These are phyloP conservation scores for Bos javanicus DNA, from an alignment of 2,113 vertebrate species.

Conservation along the genomic window DNA sequence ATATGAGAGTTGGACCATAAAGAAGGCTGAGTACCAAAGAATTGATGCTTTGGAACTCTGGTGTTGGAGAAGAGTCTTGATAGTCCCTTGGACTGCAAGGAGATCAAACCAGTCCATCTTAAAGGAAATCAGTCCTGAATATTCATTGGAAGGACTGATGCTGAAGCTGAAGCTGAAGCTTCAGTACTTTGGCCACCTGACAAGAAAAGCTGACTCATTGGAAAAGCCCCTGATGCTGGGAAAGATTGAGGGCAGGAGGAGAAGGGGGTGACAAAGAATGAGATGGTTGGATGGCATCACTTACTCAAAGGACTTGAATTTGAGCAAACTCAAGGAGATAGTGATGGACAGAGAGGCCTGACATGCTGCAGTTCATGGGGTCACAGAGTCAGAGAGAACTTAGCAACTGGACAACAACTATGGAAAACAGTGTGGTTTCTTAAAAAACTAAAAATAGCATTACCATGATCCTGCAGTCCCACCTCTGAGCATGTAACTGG, in stretches of 20 bases:
- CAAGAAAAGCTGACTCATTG: not conserved
- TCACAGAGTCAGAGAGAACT: not conserved
- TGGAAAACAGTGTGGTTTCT: not conserved
- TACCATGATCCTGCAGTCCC: fast-evolving
- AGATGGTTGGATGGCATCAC: not conserved
- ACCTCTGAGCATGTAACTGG: not conserved
- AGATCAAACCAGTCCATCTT: not conserved
- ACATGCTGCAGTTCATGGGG: not conserved
- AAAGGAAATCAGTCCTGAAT: not conserved
- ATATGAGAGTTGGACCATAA: not conserved
- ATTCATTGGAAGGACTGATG: not conserved
- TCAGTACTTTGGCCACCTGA: not conserved
- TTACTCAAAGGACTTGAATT: not conserved
- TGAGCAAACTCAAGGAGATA: not conserved
- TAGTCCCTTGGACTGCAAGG: not conserved
- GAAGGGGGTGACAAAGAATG: not conserved
- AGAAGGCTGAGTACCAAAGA: not conserved
- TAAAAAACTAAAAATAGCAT: not conserved
- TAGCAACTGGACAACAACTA: not conserved
- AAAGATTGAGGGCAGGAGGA: not conserved
- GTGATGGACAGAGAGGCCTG: not conserved
- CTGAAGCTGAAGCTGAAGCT: not conserved
- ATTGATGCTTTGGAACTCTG: not conserved
- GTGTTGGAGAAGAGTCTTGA: not conserved
- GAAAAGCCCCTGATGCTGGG: not conserved